Percentiles rank a stretch among this genome's conserved stretches.
Evolutionary conservation across 1,140 invertebrate genomes (phyloP).

Genomic region (Rhopalosiphum maidis): DNA sequence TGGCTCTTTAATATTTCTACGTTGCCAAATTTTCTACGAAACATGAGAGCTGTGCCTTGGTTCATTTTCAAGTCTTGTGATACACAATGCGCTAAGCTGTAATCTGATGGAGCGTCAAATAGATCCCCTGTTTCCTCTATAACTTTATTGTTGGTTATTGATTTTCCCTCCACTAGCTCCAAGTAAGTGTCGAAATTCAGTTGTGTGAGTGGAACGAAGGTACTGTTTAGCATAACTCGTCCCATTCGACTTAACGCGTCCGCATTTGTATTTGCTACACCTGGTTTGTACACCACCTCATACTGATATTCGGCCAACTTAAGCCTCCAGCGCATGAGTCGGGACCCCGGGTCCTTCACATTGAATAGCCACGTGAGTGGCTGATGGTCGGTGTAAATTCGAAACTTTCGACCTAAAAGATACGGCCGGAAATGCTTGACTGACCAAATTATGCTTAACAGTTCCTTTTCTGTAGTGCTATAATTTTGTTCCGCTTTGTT

Average conservation of each 20-base stretch:
- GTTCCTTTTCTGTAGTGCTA: neutral
- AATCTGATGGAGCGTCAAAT: neutral
- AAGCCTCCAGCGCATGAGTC: constrained; percentile 59
- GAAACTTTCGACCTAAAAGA: no score
- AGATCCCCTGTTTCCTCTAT: neutral
- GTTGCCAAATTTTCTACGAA: neutral
- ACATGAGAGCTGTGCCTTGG: neutral
- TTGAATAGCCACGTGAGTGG: constrained; percentile 64
- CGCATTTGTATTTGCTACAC: constrained; percentile 63
- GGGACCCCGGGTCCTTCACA: constrained; percentile 61
- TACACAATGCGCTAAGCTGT: neutral
- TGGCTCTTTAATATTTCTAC: neutral
- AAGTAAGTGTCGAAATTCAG: neutral
- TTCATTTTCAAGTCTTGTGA: neutral
- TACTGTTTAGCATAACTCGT: neutral
- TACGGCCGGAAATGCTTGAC: no score
- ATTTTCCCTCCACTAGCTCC: neutral
- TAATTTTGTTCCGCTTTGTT: constrained; percentile 61
- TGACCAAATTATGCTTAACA: no score
- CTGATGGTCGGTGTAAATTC: no score
- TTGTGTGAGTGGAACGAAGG: neutral
- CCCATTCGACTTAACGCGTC: constrained; percentile 62
- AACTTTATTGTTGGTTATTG: neutral
- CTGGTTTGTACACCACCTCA: constrained; percentile 60
- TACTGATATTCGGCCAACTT: constrained; percentile 58